phyloP scores from a whole-genome alignment of 1,140 invertebrate species.

The Mizuhopecten yessoensis region DNA sequence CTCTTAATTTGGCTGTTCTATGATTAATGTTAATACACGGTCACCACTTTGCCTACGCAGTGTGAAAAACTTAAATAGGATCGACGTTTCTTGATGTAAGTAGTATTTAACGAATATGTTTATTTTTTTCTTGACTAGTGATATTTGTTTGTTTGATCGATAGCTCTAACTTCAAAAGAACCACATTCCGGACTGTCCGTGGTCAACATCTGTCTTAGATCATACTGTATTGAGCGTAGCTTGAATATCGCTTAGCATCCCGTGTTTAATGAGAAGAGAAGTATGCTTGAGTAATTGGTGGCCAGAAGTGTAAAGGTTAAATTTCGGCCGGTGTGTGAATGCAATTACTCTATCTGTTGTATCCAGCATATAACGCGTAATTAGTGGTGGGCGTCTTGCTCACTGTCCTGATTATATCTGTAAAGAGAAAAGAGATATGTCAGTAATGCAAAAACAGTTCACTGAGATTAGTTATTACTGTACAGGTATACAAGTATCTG shows the following conservation, averaged over 20 bases:
- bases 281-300: not conserved
- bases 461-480: not conserved
- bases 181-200: not conserved
- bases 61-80: not conserved
- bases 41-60: not conserved
- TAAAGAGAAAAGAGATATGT: not conserved
- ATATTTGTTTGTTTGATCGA: no score
- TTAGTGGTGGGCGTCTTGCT: not conserved
- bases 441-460: not conserved
- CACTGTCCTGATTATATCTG: not conserved
- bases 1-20: not conserved
- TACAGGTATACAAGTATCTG: not conserved
- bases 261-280: not conserved
- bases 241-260: not conserved
- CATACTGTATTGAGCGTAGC: not conserved
- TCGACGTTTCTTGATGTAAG: not conserved
- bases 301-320: not conserved
- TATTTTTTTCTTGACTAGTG: not conserved
- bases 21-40: not conserved
- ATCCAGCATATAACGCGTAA: not conserved
- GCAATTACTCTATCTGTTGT: not conserved
- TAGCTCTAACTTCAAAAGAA: not conserved
- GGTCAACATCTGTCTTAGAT: not conserved
- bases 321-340: not conserved
- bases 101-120: not conserved